phyloP scores from a whole-genome alignment of 2,113 vertebrate species.

The Sebastes fasciatus region DNA sequence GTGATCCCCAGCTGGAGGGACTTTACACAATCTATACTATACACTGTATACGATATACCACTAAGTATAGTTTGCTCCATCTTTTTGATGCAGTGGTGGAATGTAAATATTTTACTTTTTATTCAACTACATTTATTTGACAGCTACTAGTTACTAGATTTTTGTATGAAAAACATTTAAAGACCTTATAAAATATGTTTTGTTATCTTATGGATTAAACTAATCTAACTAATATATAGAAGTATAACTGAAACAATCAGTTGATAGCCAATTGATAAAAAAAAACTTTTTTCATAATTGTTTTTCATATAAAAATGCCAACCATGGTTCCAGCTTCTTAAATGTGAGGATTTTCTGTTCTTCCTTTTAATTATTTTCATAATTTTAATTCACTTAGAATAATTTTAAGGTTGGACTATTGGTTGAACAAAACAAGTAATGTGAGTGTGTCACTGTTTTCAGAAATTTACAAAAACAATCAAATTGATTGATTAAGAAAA shows the following conservation, averaged over 20 bases:
- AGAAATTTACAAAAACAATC: neutral
- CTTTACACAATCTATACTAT: neutral
- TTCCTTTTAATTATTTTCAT: neutral
- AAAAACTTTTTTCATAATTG: neutral
- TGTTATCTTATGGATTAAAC: neutral
- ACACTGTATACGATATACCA: neutral
- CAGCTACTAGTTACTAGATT: neutral
- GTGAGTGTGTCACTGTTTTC: neutral
- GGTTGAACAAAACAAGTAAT: neutral
- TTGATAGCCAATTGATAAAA: neutral
- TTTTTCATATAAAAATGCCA: neutral
- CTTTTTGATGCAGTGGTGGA: too few species aligned
- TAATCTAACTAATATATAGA: neutral
- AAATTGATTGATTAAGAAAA: neutral
- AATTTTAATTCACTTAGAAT: neutral
- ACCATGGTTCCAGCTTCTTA: neutral
- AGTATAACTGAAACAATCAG: neutral
- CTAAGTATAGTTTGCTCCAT: neutral
- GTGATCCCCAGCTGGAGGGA: neutral
- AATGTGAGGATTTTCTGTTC: neutral
- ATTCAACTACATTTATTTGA: neutral
- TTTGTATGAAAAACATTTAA: neutral
- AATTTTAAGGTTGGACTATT: neutral
- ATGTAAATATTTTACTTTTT: neutral
- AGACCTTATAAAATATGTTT: neutral